Conservation (phyloP, 1,140 invertebrate genomes). For the Anthonomus grandis region DNA sequence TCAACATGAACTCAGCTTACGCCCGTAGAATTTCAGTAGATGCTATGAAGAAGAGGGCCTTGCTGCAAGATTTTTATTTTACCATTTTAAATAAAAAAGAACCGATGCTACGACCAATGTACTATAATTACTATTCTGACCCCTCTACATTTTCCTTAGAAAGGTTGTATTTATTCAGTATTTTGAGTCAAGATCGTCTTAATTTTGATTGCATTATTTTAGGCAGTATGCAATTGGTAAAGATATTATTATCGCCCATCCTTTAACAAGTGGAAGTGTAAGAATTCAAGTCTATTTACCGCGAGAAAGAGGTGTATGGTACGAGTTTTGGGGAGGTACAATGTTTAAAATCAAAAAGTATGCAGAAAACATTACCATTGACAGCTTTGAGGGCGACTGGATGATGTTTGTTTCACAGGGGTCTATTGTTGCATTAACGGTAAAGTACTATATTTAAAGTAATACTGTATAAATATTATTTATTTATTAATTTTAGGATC, state of each 20-base stretch:
- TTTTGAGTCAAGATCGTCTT: background rate
- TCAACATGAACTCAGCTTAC: constrained; percentile 24
- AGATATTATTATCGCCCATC: constrained; percentile 42
- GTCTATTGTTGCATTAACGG: constrained; percentile 37
- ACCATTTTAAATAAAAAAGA: constrained; percentile 34
- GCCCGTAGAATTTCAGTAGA: constrained; percentile 1
- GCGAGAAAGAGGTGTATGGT: constrained; percentile 34
- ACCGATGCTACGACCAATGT: constrained; percentile 46
- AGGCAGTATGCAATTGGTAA: constrained; percentile 46
- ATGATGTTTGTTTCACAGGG: constrained; percentile 42
- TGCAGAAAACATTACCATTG: constrained; percentile 30
- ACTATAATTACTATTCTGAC: constrained; percentile 44
- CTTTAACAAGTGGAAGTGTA: constrained; percentile 24
- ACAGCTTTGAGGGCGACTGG: constrained; percentile 41
- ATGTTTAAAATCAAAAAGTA: constrained; percentile 16
- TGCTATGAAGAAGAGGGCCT: constrained; percentile 17
- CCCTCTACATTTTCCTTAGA: constrained; percentile 36
- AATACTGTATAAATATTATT: background rate
- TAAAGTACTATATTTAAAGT: constrained; percentile 16
- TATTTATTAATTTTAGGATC: constrained; percentile 20
- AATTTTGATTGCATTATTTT: constrained; percentile 1
- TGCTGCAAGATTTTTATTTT: constrained; percentile 37
- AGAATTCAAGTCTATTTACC: constrained; percentile 43
- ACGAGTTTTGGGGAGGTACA: constrained; percentile 46
- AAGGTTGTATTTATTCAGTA: constrained; percentile 1